A percentile compares a stretch with the other conserved stretches of the same genome.
Conservation (phyloP, 2,113 vertebrate species). For the Paradoxurus hermaphroditus region DNA sequence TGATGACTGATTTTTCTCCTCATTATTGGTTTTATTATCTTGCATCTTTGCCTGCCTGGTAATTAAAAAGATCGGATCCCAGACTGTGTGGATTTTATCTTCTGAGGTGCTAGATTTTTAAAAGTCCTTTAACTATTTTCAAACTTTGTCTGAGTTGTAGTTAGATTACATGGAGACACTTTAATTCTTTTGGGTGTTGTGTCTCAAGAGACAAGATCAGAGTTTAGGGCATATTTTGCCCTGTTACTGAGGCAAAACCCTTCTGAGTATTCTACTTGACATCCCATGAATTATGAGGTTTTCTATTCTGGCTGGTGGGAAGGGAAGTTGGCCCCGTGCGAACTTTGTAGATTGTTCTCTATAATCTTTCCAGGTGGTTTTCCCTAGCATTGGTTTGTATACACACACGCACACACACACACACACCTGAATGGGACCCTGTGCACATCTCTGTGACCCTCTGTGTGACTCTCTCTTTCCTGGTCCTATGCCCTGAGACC, state of each 20-base stretch:
- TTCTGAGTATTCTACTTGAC: background rate
- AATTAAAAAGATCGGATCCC: slow-evolving; percentile 1
- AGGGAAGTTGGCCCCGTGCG: background rate
- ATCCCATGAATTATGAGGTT: background rate
- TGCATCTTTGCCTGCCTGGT: background rate
- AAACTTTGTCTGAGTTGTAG: background rate
- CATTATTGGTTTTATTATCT: background rate
- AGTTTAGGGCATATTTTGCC: background rate
- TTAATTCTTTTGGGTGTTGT: slow-evolving; percentile 24
- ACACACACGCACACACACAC: too few species aligned
- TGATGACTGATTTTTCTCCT: background rate
- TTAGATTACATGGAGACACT: background rate
- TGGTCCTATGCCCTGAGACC: background rate
- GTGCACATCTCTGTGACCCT: background rate
- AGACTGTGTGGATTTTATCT: slow-evolving; percentile 15
- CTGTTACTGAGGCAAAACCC: background rate
- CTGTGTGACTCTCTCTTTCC: background rate
- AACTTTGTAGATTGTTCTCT: background rate
- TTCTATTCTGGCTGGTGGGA: background rate
- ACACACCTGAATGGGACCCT: background rate
- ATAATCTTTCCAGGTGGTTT: background rate
- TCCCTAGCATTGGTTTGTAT: background rate
- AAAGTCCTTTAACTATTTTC: slow-evolving; percentile 13
- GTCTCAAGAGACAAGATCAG: background rate
- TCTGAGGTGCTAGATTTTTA: background rate